Conservation (phyloP, 2,113 vertebrate genomes). For the Trogon melanurus region DNA sequence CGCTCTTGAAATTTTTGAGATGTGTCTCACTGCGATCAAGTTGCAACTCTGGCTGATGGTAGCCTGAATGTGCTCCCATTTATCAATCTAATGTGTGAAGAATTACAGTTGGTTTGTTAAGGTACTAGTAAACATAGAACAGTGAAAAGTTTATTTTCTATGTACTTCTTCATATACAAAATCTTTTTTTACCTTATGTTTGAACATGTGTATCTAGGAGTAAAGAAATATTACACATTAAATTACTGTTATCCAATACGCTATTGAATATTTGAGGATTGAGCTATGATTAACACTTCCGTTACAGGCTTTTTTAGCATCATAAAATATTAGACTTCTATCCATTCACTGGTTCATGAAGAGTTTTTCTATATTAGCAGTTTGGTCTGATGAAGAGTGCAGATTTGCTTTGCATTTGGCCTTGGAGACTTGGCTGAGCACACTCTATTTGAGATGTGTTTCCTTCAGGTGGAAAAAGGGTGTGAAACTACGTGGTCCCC, state of each 20-base stretch:
- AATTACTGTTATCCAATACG: neutral
- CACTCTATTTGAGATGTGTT: neutral
- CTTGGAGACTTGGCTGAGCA: neutral
- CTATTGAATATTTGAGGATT: neutral
- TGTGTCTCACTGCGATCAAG: neutral
- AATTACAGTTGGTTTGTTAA: neutral
- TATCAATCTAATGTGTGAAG: neutral
- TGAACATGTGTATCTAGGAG: neutral
- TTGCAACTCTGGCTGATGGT: neutral
- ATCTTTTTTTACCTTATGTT: neutral
- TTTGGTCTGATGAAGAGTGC: neutral
- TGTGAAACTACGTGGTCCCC: neutral
- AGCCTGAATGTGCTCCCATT: neutral
- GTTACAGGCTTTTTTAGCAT: neutral
- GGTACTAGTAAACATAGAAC: neutral
- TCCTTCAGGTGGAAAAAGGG: neutral
- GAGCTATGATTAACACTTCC: neutral
- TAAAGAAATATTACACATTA: neutral
- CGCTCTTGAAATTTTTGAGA: neutral
- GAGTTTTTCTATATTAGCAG: neutral
- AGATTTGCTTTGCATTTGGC: neutral
- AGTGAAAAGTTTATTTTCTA: neutral
- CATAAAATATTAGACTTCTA: neutral
- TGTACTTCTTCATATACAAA: neutral
- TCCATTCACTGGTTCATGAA: neutral